Conservation (phyloP, 2,797 vertebrate genomes). For the Pipistrellus nathusii region DNA sequence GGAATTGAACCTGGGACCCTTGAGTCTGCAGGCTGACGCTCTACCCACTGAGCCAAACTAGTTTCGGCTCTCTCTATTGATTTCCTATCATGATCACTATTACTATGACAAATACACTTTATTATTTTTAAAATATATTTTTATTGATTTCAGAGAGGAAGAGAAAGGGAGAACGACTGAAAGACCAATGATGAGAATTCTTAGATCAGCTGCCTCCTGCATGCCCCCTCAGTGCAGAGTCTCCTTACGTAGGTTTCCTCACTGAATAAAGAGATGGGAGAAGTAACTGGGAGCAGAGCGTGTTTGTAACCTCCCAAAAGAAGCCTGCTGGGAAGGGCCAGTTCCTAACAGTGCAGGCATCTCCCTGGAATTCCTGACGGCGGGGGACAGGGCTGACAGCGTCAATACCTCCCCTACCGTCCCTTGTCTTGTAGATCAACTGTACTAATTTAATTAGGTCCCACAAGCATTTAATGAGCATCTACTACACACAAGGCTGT, state of each 20-base stretch:
- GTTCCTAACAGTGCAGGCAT: background rate
- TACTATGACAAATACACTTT: too few species aligned
- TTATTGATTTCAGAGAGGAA: too few species aligned
- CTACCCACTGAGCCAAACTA: too few species aligned
- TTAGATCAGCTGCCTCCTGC: too few species aligned
- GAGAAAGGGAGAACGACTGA: too few species aligned
- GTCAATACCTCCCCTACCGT: background rate
- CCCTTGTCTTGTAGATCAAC: background rate
- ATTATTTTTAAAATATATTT: too few species aligned
- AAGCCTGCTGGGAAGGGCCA: background rate
- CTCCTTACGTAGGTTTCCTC: background rate
- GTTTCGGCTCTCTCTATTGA: too few species aligned
- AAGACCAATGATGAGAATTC: too few species aligned
- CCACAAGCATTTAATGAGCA: slow-evolving; percentile 4
- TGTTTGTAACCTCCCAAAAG: background rate
- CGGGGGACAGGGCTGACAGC: background rate
- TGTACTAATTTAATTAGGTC: background rate
- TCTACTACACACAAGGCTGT: background rate
- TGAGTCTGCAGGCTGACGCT: too few species aligned
- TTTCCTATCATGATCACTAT: too few species aligned
- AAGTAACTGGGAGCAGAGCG: background rate
- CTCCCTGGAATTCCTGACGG: background rate
- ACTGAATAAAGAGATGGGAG: background rate
- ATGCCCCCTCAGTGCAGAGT: background rate
- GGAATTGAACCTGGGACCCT: too few species aligned